phyloP scores from a whole-genome alignment of 2,113 vertebrate genomes.

The Hoplias malabaricus region DNA sequence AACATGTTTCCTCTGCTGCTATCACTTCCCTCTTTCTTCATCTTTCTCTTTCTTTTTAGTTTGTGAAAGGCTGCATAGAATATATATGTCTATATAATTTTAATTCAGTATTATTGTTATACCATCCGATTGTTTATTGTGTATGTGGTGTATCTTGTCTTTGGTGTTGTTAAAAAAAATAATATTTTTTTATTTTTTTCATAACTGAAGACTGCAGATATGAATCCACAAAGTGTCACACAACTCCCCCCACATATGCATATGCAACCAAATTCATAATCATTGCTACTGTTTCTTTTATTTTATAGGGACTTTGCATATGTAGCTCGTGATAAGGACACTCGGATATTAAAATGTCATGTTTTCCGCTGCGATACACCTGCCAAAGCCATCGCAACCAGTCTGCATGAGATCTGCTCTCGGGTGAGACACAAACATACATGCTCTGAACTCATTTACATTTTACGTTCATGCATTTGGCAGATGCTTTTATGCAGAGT shows the following conservation, averaged over 20 bases:
- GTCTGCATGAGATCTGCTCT: slow-evolving; percentile 97
- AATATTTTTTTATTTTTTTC: slow-evolving; percentile 8
- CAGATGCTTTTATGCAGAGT: too few species aligned
- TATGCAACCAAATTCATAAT: slow-evolving; percentile 16
- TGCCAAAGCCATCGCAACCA: slow-evolving; percentile 98
- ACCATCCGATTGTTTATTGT: too few species aligned
- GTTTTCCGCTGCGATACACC: slow-evolving; percentile 99
- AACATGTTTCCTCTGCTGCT: slow-evolving; percentile 54
- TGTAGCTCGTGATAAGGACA: slow-evolving; percentile 95
- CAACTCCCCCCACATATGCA: not conserved
- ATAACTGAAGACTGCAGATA: too few species aligned
- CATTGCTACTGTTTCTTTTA: not conserved
- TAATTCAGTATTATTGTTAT: too few species aligned
- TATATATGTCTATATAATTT: too few species aligned
- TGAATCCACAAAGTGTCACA: slow-evolving; percentile 8
- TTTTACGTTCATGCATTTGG: too few species aligned
- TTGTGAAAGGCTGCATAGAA: too few species aligned
- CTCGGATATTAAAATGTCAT: slow-evolving; percentile 98
- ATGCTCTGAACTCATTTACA: too few species aligned
- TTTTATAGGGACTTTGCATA: slow-evolving; percentile 92
- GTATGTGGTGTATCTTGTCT: slow-evolving; percentile 22
- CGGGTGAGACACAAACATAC: slow-evolving; percentile 75
- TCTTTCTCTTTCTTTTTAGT: slow-evolving; percentile 41
- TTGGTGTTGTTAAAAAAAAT: not conserved
- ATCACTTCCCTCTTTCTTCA: slow-evolving; percentile 8